A percentile compares a stretch with the other conserved stretches of the same genome.
phyloP scores from a whole-genome alignment of 2,888 invertebrate species.

The Apodemia zela region DNA sequence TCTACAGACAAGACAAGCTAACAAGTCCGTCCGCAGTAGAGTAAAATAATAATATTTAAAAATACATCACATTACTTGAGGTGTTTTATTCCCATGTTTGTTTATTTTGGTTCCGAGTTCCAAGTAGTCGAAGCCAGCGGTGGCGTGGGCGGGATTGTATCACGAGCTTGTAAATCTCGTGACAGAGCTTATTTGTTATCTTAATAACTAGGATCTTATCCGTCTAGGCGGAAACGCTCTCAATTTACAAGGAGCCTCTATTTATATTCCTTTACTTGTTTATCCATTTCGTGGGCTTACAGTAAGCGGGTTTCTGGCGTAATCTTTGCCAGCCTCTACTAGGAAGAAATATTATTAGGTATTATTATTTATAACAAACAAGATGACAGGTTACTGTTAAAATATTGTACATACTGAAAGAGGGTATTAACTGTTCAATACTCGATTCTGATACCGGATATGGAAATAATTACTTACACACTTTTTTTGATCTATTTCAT shows the following conservation, averaged over 20 bases:
- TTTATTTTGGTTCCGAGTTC: not conserved
- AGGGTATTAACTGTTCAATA: too few relatives aligned
- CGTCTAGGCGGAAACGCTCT: slow-evolving; percentile 6
- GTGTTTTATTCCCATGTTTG: not conserved
- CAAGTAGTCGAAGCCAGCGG: not conserved
- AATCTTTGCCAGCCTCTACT: not conserved
- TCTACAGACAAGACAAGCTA: too few relatives aligned
- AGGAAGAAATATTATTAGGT: too few relatives aligned
- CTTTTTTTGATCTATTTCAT: too few relatives aligned
- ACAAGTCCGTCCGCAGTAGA: too few relatives aligned
- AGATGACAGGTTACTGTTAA: too few relatives aligned
- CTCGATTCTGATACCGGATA: too few relatives aligned
- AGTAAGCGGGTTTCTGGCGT: not conserved
- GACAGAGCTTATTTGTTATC: slow-evolving; percentile 13
- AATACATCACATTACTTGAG: too few relatives aligned
- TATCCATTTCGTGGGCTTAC: not conserved
- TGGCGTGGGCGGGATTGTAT: not conserved
- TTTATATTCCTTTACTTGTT: not conserved
- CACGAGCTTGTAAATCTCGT: slow-evolving; percentile 12
- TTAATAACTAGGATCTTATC: slow-evolving; percentile 11
- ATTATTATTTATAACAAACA: too few relatives aligned
- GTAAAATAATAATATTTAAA: too few relatives aligned
- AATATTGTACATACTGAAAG: too few relatives aligned
- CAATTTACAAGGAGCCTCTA: slow-evolving; percentile 2
- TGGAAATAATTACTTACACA: too few relatives aligned